phyloP scores from a whole-genome alignment of 2,113 vertebrate species.

The Gallinago undulata region DNA sequence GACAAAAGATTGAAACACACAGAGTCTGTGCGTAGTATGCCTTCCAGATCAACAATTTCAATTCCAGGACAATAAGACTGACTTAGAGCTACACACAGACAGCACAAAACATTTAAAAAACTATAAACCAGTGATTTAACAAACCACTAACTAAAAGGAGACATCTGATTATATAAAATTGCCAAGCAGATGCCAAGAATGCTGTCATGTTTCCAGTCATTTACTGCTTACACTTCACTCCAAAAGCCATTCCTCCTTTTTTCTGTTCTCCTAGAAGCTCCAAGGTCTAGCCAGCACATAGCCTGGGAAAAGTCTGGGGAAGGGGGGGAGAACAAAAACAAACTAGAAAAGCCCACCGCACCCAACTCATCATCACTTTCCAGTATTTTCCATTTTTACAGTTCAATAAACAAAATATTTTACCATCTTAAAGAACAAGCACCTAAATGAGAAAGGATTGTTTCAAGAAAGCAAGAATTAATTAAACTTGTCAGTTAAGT shows the following conservation, averaged over 20 bases:
- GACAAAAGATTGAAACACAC: neutral
- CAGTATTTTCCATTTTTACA: neutral
- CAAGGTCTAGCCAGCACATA: neutral
- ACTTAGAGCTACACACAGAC: neutral
- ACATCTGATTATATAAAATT: slow-evolving; percentile 46
- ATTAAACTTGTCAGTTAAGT: neutral
- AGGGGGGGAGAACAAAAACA: neutral
- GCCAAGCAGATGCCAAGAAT: slow-evolving; percentile 49
- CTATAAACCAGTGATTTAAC: slow-evolving; percentile 52
- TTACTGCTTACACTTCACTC: neutral
- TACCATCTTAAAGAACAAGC: neutral
- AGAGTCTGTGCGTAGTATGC: neutral
- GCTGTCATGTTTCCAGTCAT: slow-evolving; percentile 16
- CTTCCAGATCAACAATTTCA: slow-evolving; percentile 7
- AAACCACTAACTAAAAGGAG: slow-evolving; percentile 55
- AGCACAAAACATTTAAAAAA: slow-evolving; percentile 34
- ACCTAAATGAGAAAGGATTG: neutral
- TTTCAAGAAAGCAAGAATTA: neutral
- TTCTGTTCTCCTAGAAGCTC: neutral
- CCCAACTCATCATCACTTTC: neutral
- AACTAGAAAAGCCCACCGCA: neutral
- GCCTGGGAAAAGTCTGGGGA: neutral
- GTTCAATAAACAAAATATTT: neutral
- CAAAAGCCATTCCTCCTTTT: neutral
- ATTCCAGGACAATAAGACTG: neutral